Evolutionary conservation across 2,797 vertebrate species (phyloP), one percentile per base, ranked within the genome.

Genomic region (Staurois parvus): DNA sequence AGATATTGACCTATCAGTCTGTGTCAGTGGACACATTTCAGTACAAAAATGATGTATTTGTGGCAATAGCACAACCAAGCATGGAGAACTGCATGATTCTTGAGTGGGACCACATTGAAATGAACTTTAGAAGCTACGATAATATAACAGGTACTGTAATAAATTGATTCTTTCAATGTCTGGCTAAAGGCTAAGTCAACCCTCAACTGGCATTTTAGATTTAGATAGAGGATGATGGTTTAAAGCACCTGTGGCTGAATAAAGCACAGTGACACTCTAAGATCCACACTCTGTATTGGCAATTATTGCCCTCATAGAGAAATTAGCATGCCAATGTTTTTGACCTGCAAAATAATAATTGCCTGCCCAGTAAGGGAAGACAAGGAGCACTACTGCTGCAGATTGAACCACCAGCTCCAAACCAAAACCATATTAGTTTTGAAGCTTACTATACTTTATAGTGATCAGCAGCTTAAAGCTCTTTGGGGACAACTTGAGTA

Each of bases 31-130:
- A 99, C 89, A 98, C 97, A 0, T 99, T 99, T 93, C 95, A 94
- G 89, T 97, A 96, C 87, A 99, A 99, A 93, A 96, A 99, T 6
- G 98, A 99, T 0, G 96, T 99, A 81, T 99, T 96, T 1, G 98
- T 99, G 90, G 95, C 97, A 82, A 97, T 99, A 26, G 98, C 98
- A 13, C 97, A 99, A 86, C 98, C 98, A 70, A 97, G 95, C 89
- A 93, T 95, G 89, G 97, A 99, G 93, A 99, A 97, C 93, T 99
- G 98, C 88, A 97, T 99, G 96, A 95, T 99, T 78, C 92, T 98
- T 84, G 97, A 99, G 83, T 99, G 98, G 98, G 98, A 99, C 91
- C 98, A 99, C 93, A 99, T 99, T 59, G 98, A 99, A 89, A 99
- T 98, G 97, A 98, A 99, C 89, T 99, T 99, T 94, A 96, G 98